Evolutionary conservation across 2,888 invertebrate species (phyloP).

Genomic region (Lamellibrachia columna): DNA sequence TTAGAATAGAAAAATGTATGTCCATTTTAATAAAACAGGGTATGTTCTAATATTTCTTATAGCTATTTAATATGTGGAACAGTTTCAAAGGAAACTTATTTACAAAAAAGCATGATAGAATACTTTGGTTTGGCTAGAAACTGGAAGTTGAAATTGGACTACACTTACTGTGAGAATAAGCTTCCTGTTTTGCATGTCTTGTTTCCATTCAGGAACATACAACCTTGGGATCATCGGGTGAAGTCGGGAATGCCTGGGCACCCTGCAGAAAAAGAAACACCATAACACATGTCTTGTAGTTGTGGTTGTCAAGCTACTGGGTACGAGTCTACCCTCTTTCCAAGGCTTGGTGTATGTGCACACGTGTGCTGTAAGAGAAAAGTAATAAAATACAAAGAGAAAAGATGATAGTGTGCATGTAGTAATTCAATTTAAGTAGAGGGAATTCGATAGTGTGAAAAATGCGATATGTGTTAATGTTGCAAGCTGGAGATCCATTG

Average conservation of each 20-base stretch:
- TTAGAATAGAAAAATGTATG: background rate
- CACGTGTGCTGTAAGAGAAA: too few species aligned
- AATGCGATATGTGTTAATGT: too few species aligned
- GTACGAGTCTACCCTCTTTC: too few species aligned
- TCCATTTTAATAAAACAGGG: conserved; percentile 17
- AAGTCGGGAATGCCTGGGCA: conserved; percentile 57
- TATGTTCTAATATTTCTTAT: background rate
- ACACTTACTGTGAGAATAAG: conserved; percentile 50
- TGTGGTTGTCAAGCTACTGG: background rate
- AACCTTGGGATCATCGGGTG: conserved; percentile 62
- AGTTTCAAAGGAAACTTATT: background rate
- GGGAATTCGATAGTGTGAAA: too few species aligned
- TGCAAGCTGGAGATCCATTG: too few species aligned
- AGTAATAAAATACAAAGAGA: too few species aligned
- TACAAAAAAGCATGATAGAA: background rate
- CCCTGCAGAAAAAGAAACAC: conserved; percentile 37
- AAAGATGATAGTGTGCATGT: too few species aligned
- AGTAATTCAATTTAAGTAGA: too few species aligned
- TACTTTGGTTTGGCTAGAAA: background rate
- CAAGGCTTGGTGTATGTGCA: too few species aligned
- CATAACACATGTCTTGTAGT: background rate
- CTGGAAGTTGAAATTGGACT: background rate
- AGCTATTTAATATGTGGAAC: background rate
- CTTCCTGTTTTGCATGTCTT: conserved; percentile 63
- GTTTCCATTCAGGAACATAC: conserved; percentile 64